Evolutionary conservation across 2,888 invertebrate genomes (phyloP).

Genomic region (Endotricha flammealis): DNA sequence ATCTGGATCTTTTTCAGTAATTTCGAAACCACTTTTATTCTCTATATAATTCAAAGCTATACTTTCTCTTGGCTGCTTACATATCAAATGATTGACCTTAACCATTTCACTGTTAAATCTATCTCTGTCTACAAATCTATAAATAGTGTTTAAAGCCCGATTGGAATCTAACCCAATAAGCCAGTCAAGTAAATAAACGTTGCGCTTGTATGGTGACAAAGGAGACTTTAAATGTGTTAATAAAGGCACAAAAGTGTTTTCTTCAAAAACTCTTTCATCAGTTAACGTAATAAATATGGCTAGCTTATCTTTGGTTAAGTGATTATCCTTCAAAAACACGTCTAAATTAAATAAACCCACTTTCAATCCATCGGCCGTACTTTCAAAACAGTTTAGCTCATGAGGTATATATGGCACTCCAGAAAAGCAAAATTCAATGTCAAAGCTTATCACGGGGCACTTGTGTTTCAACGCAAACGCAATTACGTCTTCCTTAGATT

Average conservation of each 20-base stretch:
- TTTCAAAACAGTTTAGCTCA: conserved; percentile 16
- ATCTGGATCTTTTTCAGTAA: conserved; percentile 20
- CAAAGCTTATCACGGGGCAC: conserved; percentile 36
- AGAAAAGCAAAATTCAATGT: conserved; percentile 35
- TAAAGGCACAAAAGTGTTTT: conserved; percentile 23
- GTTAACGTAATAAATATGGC: conserved; percentile 31
- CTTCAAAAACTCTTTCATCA: conserved; percentile 25
- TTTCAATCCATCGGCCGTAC: conserved; percentile 9
- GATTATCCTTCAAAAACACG: conserved; percentile 23
- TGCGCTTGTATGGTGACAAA: conserved; percentile 2
- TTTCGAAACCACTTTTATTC: conserved; percentile 14
- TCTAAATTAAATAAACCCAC: conserved; percentile 25
- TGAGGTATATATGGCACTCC: conserved; percentile 31
- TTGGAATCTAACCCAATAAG: conserved; percentile 3
- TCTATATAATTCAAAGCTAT: conserved; percentile 16
- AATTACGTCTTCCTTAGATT: conserved; percentile 33
- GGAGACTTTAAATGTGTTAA: conserved; percentile 12
- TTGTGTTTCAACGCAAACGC: conserved; percentile 31
- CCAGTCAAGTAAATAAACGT: conserved; percentile 11
- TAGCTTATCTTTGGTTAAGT: conserved; percentile 24
- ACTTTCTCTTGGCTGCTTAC: conserved; percentile 12
- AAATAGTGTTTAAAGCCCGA: conserved; percentile 2
- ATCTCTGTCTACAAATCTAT: conserved; percentile 1
- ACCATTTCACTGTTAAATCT: conserved; percentile 11
- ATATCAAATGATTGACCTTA: conserved; percentile 9